Base-by-base conservation (phyloP, 2,113 vertebrate species). In the Tupaia tana region DNA sequence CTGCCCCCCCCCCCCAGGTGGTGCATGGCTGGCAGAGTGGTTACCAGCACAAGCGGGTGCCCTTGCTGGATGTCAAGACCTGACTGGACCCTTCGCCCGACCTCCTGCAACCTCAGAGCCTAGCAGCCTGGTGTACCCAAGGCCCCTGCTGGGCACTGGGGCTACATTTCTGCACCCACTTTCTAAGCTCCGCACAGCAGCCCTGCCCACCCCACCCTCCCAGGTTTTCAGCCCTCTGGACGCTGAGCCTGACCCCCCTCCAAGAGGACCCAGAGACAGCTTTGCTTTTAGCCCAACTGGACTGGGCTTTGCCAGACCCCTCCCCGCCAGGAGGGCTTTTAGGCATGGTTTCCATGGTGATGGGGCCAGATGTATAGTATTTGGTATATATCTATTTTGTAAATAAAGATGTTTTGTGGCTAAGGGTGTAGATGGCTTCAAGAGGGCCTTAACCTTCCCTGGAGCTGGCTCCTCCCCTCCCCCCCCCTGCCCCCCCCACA, bases 21-120 rank as follows among this genome's bases (percentile, higher is more conserved):
- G 97, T 99, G 22, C 99, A 98, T 0, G 97, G 99, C 67, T 99
- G 99, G 99, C 98, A 98, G 52, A 98, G 98, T 91, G 92, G 98
- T 15, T 99, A 99, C 92, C 99, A 99, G 0, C 98, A 99, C 94
- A 98, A 97, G 31, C 98, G 98, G 63, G 98, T 99, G 96, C 98
- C 98, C 1, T 98, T 98, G 31, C 86, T 98, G 96, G 99, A 99
- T 93, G 98, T 98, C 96, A 98, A 96, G 80, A 98, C 98, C 4
- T 99, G 96, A 97, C 58, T 34, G 3, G 18, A 58, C n/a, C 10
- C 19, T 10, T 24, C 0, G 1, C 19, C n/a, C 10, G 43, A 43
- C 43, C 43, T 43, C 43, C 43, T 43, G 43, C 1, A 1, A 4
- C 10, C 88, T 69, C 31, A 58, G 52, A 77, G 29, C 24, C 27